phyloP scores from a whole-genome alignment of 1,140 invertebrate genomes.

The Drosophila micromelanica region DNA sequence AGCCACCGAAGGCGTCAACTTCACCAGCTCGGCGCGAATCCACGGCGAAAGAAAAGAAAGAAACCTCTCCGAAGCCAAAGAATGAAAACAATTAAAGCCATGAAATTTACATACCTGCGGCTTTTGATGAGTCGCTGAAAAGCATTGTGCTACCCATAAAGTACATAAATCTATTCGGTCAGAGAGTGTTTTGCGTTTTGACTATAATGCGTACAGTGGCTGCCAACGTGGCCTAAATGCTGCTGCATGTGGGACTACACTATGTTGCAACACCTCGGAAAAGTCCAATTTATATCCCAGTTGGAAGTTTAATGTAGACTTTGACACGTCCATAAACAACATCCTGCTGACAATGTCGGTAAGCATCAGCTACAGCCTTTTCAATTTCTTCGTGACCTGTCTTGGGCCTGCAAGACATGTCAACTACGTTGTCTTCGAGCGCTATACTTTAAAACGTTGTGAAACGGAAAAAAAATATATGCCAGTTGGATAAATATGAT shows the following conservation, averaged over 20 bases:
- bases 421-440: not conserved
- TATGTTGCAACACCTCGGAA: too few relatives aligned
- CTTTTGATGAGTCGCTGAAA: constrained; percentile 73
- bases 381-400: too few relatives aligned
- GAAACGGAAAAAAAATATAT: too few relatives aligned
- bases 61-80: not conserved
- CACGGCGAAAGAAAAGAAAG: constrained; percentile 28
- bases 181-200: too few relatives aligned
- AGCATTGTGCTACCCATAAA: constrained; percentile 12
- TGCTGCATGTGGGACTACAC: constrained; percentile 4
- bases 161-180: not conserved
- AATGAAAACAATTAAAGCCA: constrained; percentile 72
- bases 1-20: constrained; percentile 81
- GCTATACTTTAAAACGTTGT: not conserved
- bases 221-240: not conserved
- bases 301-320: not conserved
- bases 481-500: too few relatives aligned
- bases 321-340: too few relatives aligned
- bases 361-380: too few relatives aligned
- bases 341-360: too few relatives aligned
- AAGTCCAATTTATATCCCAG: not conserved
- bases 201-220: constrained; percentile 18
- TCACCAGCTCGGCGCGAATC: constrained; percentile 46
- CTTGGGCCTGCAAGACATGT: not conserved
- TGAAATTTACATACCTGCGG: constrained; percentile 72